Conservation (phyloP, 1,140 invertebrate species). For the Sycophila sp. region DNA sequence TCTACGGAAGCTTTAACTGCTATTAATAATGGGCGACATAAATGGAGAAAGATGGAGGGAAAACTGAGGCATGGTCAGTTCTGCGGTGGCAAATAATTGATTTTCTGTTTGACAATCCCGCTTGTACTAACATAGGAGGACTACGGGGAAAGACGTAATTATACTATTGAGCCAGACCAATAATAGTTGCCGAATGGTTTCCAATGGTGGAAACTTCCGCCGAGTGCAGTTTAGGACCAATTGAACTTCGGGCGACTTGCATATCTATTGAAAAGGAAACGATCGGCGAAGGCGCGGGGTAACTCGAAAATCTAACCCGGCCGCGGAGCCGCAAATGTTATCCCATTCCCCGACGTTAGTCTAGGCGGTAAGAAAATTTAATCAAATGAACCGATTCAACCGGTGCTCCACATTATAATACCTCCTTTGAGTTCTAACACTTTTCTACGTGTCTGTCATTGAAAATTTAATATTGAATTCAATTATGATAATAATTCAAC, state of each 20-base stretch:
- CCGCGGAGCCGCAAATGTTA: constrained; percentile 33
- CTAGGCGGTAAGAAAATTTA: constrained; percentile 17
- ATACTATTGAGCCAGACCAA: constrained; percentile 53
- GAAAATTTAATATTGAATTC: not conserved
- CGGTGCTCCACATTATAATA: not conserved
- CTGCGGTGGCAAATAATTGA: too few relatives aligned
- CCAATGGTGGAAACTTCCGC: constrained; percentile 53
- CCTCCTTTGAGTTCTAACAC: not conserved
- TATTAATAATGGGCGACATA: too few relatives aligned
- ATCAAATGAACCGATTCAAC: constrained; percentile 20
- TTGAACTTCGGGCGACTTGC: constrained; percentile 55
- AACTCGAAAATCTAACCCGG: constrained; percentile 44
- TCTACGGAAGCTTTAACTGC: too few relatives aligned
- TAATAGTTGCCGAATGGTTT: constrained; percentile 55
- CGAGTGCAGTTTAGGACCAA: constrained; percentile 55
- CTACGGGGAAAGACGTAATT: constrained; percentile 45
- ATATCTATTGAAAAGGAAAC: constrained; percentile 53
- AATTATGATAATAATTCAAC: too few relatives aligned
- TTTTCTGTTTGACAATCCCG: constrained; percentile 17
- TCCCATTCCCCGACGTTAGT: not conserved
- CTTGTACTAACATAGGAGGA: not conserved
- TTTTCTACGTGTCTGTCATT: not conserved
- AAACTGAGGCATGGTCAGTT: too few relatives aligned
- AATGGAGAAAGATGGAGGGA: too few relatives aligned
- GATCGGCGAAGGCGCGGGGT: constrained; percentile 37